phyloP scores from a whole-genome alignment of 2,888 invertebrate genomes.

The Pachymerium ferrugineum region DNA sequence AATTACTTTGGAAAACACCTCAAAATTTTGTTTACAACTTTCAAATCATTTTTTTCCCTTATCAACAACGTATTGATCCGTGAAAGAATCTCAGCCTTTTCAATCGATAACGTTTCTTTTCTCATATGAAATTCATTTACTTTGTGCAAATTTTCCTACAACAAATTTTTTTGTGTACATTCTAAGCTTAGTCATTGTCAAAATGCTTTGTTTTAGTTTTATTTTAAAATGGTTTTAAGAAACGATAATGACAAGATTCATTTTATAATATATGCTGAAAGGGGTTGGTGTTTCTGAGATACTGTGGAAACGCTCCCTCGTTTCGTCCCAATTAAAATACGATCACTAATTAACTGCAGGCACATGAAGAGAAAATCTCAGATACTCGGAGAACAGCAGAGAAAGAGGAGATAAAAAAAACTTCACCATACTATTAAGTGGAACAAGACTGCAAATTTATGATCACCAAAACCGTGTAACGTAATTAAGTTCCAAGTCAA shows the following conservation, averaged over 20 bases:
- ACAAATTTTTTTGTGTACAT: background rate
- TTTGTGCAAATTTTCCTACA: background rate
- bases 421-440: background rate
- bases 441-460: conserved; percentile 17
- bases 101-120: background rate
- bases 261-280: no score
- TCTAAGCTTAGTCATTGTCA: no score
- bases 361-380: background rate
- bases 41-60: conserved; percentile 16
- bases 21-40: background rate
- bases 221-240: no score
- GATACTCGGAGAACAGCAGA: background rate
- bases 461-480: background rate
- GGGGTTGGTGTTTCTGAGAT: background rate
- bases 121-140: background rate
- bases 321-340: conserved; percentile 27
- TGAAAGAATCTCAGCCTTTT: no score
- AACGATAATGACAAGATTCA: no score
- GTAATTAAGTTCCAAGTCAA: background rate
- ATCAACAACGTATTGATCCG: conserved; percentile 15
- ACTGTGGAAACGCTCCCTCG: background rate
- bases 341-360: conserved; percentile 5
- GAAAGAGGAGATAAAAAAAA: background rate
- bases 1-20: background rate
- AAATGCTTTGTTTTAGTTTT: no score